Base-by-base conservation (phyloP, 2,797 vertebrate genomes). In the Sus cebifrons region DNA sequence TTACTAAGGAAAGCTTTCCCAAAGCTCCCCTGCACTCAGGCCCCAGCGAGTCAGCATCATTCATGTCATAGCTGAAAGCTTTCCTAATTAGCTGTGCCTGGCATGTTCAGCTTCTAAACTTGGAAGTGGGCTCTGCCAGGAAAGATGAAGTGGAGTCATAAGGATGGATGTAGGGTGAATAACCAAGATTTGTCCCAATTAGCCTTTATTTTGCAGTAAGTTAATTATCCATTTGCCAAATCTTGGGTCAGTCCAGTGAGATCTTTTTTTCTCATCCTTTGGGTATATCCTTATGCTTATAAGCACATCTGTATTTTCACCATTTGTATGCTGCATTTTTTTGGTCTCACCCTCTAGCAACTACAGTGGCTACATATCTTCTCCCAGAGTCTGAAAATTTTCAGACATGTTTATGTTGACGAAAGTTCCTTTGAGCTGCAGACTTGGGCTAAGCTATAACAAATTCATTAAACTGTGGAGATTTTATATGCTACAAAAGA, bases 361-460 rank as follows among this genome's bases (percentile, higher is more conserved):
- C 13, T 58, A 92, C 62, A 25, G 2, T 64, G 52, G 25, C 32
- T 20, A 96, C 40, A 68, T 58, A 89, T 81, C 27, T 90, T 86
- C n/a, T 36, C 73, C 29, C 12, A 29, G 44, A 78, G 6, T 54
- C 78, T 91, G 54, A 86, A 74, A 92, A 27, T 44, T 44, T 75
- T 67, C 74, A 93, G 60, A 40, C 40, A 56, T 81, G 81, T 94
- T 87, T 74, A 62, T 79, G 13, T 27, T 54, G 54, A 20, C 73
- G 40, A 65, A 70, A 79, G 74, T 84, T 68, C 52, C 70, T 95
- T 73, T 62, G 16, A 49, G 54, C 75, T 79, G 68, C 14, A 96
- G 91, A 60, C 56, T 71, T 88, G 54, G 60, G 23, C 44, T 49
- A 84, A 95, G 32, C 29, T 92, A 6, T 89, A 79, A 87, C 40